phyloP scores from a whole-genome alignment of 2,113 vertebrate genomes.

The Eurypyga helias region DNA sequence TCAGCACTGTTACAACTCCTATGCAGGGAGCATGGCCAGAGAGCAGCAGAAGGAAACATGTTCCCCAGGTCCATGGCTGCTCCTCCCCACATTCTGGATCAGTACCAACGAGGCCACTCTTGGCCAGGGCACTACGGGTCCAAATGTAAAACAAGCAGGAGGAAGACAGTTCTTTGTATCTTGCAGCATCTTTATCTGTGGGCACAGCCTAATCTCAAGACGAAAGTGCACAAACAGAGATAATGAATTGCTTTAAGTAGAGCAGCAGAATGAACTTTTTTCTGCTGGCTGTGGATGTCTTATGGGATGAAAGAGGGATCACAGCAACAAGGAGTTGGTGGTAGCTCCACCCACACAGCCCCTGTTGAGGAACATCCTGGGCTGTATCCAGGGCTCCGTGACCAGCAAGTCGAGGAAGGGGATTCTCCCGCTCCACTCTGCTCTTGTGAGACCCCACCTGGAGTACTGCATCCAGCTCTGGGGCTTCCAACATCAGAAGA shows the following conservation, averaged over 20 bases:
- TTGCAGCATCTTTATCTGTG: background rate
- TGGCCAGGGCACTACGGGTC: background rate
- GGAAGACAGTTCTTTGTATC: background rate
- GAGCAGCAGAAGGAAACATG: background rate
- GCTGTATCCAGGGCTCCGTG: no score
- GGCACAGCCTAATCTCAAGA: background rate
- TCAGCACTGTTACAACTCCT: background rate
- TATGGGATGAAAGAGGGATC: no score
- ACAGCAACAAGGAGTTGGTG: no score
- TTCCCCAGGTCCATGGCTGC: background rate
- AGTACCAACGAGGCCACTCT: background rate
- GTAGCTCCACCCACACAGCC: no score
- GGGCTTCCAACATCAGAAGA: no score
- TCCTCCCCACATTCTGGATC: rapidly evolving
- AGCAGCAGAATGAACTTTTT: background rate
- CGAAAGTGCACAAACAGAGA: background rate
- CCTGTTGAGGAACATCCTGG: no score
- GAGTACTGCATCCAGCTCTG: no score
- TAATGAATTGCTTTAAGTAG: background rate
- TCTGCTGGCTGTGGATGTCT: no score
- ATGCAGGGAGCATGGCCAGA: background rate
- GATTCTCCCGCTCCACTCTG: no score
- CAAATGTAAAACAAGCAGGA: background rate
- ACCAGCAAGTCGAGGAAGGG: no score
- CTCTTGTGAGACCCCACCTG: no score